Conservation (phyloP, 2,113 vertebrate genomes). For the Proteles cristata region DNA sequence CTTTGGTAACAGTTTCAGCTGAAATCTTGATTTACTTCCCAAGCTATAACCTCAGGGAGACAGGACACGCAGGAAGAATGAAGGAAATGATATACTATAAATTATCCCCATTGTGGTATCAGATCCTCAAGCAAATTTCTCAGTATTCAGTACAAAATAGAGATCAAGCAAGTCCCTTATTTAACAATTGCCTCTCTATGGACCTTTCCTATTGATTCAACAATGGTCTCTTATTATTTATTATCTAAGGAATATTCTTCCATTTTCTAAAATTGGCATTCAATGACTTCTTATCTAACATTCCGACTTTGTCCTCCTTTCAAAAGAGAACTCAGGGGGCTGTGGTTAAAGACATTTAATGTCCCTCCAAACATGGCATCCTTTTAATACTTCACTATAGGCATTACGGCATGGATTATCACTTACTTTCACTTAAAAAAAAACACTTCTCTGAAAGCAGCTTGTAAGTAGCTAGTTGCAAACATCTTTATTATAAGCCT, state of each 20-base stretch:
- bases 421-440: not conserved
- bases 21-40: slow-evolving; percentile 60
- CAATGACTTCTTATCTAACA: not conserved
- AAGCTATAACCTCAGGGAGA: slow-evolving; percentile 37
- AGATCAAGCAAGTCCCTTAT: not conserved
- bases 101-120: slow-evolving; percentile 4
- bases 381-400: not conserved
- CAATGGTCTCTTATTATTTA: not conserved
- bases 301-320: not conserved
- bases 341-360: not conserved
- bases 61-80: not conserved
- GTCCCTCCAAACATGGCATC: not conserved
- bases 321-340: not conserved
- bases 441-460: not conserved
- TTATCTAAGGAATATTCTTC: not conserved
- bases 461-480: not conserved
- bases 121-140: slow-evolving; percentile 42
- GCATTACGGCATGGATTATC: not conserved
- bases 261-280: not conserved
- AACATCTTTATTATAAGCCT: not conserved
- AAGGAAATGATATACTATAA: slow-evolving; percentile 56
- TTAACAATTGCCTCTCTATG: not conserved
- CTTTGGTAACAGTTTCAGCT: slow-evolving; percentile 23
- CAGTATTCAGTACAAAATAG: not conserved
- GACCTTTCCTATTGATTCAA: not conserved